These are phyloP conservation scores for Lipotes vexillifer DNA, from an alignment of 2,113 vertebrate species.

Conservation along the genomic window DNA sequence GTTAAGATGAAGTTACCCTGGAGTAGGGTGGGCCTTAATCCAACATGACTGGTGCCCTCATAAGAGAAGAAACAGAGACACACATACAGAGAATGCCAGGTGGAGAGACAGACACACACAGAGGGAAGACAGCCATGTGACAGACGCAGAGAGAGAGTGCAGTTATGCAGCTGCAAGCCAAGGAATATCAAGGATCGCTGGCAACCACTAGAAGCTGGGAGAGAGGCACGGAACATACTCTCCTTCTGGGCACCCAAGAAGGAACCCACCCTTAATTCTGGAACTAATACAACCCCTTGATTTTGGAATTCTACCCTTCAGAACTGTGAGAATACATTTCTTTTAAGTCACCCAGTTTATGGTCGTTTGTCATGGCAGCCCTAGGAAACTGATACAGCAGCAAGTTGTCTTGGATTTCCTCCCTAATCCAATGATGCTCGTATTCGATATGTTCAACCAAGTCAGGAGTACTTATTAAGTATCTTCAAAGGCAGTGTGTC, in stretches of 20 bases:
- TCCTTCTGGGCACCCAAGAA: not conserved
- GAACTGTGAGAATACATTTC: not conserved
- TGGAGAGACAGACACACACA: not conserved
- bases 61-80: not conserved
- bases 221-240: not conserved
- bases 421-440: not conserved
- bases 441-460: not conserved
- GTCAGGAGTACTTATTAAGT: not conserved
- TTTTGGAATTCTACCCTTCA: not conserved
- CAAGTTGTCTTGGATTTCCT: not conserved
- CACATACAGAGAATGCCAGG: not conserved
- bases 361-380: not conserved
- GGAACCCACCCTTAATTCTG: not conserved
- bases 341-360: not conserved
- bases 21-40: not conserved
- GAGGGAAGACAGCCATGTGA: not conserved
- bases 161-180: not conserved
- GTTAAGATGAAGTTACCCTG: not conserved
- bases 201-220: not conserved
- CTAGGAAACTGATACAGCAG: not conserved
- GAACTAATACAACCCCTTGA: not conserved
- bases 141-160: not conserved
- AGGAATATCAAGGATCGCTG: not conserved
- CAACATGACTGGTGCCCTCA: not conserved
- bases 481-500: not conserved